Conservation (phyloP, 1,140 invertebrate genomes). For the Heliconius hewitsoni region DNA sequence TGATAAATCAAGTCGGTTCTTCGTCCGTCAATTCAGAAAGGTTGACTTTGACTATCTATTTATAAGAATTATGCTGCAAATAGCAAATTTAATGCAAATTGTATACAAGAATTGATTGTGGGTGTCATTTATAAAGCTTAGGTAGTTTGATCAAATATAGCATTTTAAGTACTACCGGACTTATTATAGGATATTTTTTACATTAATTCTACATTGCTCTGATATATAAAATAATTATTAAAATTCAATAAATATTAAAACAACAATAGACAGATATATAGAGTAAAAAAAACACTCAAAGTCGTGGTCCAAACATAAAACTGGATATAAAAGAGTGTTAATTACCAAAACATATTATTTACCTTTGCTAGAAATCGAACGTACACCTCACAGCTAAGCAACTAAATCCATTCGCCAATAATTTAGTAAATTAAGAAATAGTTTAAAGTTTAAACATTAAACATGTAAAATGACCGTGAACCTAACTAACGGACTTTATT, state of each 20-base stretch:
- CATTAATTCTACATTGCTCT: too few relatives aligned
- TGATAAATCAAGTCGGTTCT: neutral
- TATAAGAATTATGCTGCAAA: neutral
- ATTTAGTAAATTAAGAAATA: too few relatives aligned
- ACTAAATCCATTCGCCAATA: too few relatives aligned
- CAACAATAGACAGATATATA: too few relatives aligned
- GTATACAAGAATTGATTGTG: neutral
- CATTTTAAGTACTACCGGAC: neutral
- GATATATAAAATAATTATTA: too few relatives aligned
- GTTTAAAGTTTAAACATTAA: neutral
- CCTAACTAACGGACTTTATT: constrained; percentile 42
- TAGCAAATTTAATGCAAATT: neutral
- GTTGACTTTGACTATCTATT: neutral
- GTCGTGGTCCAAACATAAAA: too few relatives aligned
- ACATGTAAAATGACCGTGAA: constrained; percentile 44
- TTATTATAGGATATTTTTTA: neutral
- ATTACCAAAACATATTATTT: neutral
- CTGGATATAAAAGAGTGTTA: neutral
- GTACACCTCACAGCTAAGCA: neutral
- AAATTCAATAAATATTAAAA: too few relatives aligned
- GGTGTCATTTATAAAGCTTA: neutral
- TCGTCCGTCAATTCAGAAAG: neutral
- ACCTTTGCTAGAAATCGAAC: neutral
- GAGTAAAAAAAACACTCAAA: too few relatives aligned
- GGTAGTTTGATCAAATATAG: neutral